Conservation (phyloP, 1,140 invertebrate genomes). For the Procambarus virginalis region DNA sequence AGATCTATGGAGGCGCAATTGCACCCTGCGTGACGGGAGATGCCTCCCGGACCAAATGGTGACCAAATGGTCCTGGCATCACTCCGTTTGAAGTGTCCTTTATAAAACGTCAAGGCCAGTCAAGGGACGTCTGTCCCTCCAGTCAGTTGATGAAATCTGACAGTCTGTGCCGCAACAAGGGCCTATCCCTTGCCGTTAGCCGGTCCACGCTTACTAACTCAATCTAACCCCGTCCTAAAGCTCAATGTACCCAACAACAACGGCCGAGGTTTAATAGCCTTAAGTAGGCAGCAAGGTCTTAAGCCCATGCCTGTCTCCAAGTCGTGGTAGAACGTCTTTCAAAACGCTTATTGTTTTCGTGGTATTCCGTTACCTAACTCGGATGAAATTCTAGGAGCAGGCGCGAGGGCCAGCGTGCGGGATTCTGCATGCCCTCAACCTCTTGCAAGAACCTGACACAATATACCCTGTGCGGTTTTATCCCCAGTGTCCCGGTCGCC, state of each 20-base stretch:
- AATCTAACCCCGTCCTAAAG: too few relatives aligned
- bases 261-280: too few relatives aligned
- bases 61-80: too few relatives aligned
- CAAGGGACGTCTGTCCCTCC: not conserved
- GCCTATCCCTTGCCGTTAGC: not conserved
- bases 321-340: not conserved
- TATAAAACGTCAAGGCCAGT: not conserved
- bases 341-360: not conserved
- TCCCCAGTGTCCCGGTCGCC: not conserved
- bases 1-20: too few relatives aligned
- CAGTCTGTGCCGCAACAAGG: not conserved
- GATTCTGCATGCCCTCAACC: not conserved
- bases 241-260: not conserved
- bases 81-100: too few relatives aligned
- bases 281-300: too few relatives aligned
- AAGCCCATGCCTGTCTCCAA: not conserved
- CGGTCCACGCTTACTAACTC: not conserved
- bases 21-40: too few relatives aligned
- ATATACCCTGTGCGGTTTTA: not conserved
- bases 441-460: not conserved
- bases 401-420: not conserved
- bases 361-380: not conserved
- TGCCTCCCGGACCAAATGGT: too few relatives aligned
- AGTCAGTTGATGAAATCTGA: not conserved
- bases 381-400: not conserved